These are phyloP conservation scores for Drosophila vallismaia DNA, from an alignment of 2,888 invertebrate genomes.

Conservation along the genomic window DNA sequence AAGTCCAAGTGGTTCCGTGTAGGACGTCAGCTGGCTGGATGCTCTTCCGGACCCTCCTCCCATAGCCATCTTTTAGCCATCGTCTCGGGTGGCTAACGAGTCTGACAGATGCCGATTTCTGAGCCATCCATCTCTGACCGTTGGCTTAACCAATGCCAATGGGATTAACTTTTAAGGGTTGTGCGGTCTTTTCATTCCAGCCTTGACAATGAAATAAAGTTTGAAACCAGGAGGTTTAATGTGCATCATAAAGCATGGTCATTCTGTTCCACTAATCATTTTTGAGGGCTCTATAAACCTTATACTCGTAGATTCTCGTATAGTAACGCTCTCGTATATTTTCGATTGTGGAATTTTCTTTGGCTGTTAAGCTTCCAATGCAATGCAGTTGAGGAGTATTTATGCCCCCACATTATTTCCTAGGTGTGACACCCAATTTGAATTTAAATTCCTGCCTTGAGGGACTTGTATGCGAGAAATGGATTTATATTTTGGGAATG, in stretches of 20 bases:
- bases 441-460: conserved; percentile 33
- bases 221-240: no score
- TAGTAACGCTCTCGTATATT: neutral
- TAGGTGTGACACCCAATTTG: conserved; percentile 37
- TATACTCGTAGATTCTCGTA: no score
- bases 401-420: conserved; percentile 13
- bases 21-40: conserved; percentile 61
- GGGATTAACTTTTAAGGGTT: conserved; percentile 38
- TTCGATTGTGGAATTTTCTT: neutral
- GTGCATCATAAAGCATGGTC: no score
- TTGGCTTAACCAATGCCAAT: conserved; percentile 17
- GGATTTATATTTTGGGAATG: conserved; percentile 25
- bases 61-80: conserved; percentile 24
- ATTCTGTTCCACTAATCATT: no score
- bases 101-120: conserved; percentile 67
- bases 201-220: neutral
- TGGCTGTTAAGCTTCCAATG: neutral
- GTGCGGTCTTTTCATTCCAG: neutral
- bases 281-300: no score
- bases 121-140: conserved; percentile 36
- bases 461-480: conserved; percentile 3
- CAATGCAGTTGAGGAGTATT: conserved; percentile 9
- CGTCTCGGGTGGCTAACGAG: conserved; percentile 47
- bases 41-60: conserved; percentile 17
- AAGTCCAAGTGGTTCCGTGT: conserved; percentile 73